phyloP scores from a whole-genome alignment of 2,797 vertebrate genomes.

The Sebastes baramenuke region DNA sequence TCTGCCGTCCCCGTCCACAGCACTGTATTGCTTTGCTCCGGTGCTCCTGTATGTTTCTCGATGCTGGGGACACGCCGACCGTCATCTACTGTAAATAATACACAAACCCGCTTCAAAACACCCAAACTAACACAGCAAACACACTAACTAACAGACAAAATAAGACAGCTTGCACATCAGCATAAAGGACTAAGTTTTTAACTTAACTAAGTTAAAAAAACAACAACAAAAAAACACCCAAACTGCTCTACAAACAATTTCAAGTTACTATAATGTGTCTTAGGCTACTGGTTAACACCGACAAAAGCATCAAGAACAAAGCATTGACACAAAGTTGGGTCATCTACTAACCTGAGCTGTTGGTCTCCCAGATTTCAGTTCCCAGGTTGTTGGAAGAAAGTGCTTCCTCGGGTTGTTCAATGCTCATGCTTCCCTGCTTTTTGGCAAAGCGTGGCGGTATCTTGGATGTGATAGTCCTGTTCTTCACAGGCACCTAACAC shows the following conservation, averaged over 20 bases:
- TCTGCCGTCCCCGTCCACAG: no score
- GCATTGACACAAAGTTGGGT: neutral
- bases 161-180: no score
- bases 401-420: conserved; percentile 89
- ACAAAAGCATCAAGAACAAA: neutral
- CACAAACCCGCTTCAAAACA: accelerated
- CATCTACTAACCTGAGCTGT: conserved; percentile 88
- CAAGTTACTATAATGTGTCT: neutral
- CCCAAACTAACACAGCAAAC: no score
- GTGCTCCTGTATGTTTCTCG: no score
- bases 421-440: conserved; percentile 90
- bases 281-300: neutral
- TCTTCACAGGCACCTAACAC: conserved; percentile 87
- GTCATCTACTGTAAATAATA: no score
- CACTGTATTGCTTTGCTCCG: no score
- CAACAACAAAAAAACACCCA: no score
- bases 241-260: neutral
- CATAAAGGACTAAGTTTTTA: no score
- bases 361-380: conserved; percentile 98
- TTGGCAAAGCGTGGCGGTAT: conserved; percentile 98
- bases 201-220: no score
- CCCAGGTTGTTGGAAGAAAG: conserved; percentile 91
- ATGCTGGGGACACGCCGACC: no score
- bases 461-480: conserved; percentile 89
- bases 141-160: no score